These are phyloP conservation scores for Phyllostomus hastatus DNA, from an alignment of 2,113 vertebrate genomes.

Conservation along the genomic window DNA sequence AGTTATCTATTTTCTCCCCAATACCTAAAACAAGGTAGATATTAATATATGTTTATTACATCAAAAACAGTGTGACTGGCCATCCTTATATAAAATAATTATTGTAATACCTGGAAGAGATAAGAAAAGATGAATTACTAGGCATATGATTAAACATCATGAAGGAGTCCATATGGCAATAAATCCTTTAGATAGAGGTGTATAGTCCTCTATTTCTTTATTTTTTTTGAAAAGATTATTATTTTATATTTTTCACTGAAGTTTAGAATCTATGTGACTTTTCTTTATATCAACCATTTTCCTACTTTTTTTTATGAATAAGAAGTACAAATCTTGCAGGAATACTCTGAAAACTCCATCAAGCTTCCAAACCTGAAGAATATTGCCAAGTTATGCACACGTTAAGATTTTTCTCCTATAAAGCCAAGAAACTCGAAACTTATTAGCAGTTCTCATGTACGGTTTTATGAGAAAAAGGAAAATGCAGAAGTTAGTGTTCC, in stretches of 20 bases:
- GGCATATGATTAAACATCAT: not conserved
- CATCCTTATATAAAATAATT: not conserved
- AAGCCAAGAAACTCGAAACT: conserved; percentile 73
- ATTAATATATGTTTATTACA: not conserved
- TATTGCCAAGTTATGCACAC: conserved; percentile 67
- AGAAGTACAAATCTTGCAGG: not conserved
- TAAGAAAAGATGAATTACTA: not conserved
- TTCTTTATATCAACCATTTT: not conserved
- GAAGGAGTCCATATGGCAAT: not conserved
- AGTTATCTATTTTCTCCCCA: not conserved
- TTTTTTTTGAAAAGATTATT: not conserved
- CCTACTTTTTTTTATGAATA: not conserved
- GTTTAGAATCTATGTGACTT: not conserved
- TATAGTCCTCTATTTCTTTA: not conserved
- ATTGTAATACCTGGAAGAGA: not conserved
- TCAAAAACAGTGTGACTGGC: not conserved
- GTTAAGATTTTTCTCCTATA: conserved; percentile 65
- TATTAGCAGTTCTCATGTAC: conserved; percentile 69
- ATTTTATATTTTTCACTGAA: conserved; percentile 11
- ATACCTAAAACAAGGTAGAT: not conserved
- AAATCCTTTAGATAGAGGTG: not conserved
- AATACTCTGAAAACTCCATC: conserved; percentile 47
- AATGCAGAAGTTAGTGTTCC: conserved; percentile 67
- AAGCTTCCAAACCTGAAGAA: conserved; percentile 41
- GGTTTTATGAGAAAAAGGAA: conserved; percentile 65